Percentiles rank a stretch among this genome's conserved stretches.
Evolutionary conservation across 2,888 invertebrate genomes (phyloP).

Genomic region (Caenorhabditis panamensis): DNA sequence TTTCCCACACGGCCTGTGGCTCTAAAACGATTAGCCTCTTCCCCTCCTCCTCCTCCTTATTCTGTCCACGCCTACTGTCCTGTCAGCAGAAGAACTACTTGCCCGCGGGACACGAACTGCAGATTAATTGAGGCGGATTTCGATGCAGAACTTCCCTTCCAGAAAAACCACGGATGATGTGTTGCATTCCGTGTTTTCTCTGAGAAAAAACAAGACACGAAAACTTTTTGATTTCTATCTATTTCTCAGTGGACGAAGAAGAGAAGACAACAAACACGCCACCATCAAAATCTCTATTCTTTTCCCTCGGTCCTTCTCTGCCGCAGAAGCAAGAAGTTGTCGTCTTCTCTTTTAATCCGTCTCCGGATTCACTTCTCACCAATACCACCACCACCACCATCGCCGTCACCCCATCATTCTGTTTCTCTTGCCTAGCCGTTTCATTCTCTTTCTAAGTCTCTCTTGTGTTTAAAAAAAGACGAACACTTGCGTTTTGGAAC

Average conservation of each 20-base stretch:
- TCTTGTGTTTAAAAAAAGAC: constrained; percentile 15
- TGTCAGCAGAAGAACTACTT: constrained; percentile 31
- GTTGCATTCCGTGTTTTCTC: constrained; percentile 7
- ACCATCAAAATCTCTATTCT: constrained; percentile 39
- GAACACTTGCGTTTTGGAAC: constrained; percentile 28
- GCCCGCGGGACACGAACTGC: constrained; percentile 29
- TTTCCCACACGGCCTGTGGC: constrained; percentile 40
- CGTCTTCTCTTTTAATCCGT: constrained; percentile 45
- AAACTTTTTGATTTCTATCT: constrained; percentile 56
- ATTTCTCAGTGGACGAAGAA: constrained; percentile 8
- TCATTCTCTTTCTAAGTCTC: constrained; percentile 37
- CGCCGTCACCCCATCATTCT: constrained; percentile 11
- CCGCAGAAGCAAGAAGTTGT: background rate
- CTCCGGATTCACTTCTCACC: constrained; percentile 45
- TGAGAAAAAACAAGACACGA: constrained; percentile 6
- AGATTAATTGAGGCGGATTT: background rate
- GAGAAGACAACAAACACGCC: constrained; percentile 49
- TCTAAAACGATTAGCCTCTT: constrained; percentile 44
- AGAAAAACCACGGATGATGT: constrained; percentile 7
- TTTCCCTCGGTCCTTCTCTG: constrained; percentile 14
- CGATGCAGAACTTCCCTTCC: background rate
- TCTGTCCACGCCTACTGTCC: constrained; percentile 9
- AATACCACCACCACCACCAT: constrained; percentile 26
- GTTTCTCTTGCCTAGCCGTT: constrained; percentile 10
- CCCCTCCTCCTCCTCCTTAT: constrained; percentile 6